A percentile compares a stretch with the other conserved stretches of the same genome.
Evolutionary conservation across 2,113 vertebrate genomes (phyloP).

Genomic region (Grallaria varia): DNA sequence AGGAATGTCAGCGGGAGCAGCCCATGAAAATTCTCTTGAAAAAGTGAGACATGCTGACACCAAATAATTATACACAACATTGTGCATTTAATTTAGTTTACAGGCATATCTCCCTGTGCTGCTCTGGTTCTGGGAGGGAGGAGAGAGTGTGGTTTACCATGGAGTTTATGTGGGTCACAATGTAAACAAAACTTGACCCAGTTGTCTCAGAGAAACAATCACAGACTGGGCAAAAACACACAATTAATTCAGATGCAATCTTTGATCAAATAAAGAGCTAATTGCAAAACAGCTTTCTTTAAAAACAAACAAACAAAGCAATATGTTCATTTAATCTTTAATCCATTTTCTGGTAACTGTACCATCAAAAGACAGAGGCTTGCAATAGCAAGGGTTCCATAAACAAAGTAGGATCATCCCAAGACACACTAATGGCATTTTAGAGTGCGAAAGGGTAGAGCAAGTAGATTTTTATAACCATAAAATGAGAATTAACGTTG

Average conservation of each 20-base stretch:
- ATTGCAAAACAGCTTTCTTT: conserved; percentile 26
- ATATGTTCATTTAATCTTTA: conserved; percentile 17
- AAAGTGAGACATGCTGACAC: neutral
- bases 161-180: neutral
- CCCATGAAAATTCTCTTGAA: neutral
- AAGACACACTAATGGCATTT: neutral
- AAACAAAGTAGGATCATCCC: neutral
- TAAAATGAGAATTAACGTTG: conserved; percentile 17
- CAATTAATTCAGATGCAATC: neutral
- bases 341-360: conserved; percentile 45
- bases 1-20: neutral
- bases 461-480: neutral
- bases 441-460: neutral
- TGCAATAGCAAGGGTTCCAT: neutral
- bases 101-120: neutral
- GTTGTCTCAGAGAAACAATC: neutral
- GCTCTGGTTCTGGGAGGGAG: neutral
- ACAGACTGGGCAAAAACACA: neutral
- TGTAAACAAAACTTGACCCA: neutral
- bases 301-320: conserved; percentile 41
- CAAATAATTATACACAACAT: neutral
- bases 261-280: conserved; percentile 27
- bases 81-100: neutral
- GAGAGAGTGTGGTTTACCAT: neutral
- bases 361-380: neutral